phyloP scores from a whole-genome alignment of 2,113 vertebrate genomes.

The Capra hircus region DNA sequence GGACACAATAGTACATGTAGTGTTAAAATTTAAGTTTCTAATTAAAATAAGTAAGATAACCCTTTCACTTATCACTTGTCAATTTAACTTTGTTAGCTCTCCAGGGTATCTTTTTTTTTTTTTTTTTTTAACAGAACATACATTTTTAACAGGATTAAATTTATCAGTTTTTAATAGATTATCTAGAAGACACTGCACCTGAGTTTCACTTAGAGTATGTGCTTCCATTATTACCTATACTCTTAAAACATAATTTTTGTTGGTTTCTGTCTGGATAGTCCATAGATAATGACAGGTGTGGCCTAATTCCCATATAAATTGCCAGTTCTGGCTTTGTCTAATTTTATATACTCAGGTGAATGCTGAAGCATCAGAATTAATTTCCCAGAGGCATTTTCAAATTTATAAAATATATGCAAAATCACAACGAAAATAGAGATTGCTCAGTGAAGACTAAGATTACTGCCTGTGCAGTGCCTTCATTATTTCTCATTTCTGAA shows the following conservation, averaged over 20 bases:
- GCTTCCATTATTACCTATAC: background rate
- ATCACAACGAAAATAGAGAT: background rate
- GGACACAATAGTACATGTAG: background rate
- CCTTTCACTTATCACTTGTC: background rate
- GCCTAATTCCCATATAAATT: background rate
- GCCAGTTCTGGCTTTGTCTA: background rate
- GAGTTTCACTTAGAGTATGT: background rate
- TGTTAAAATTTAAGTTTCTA: background rate
- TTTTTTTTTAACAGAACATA: background rate
- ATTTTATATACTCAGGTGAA: constrained; percentile 21
- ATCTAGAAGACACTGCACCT: background rate
- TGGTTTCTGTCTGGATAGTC: background rate
- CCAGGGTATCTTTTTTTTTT: background rate
- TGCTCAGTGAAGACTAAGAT: background rate
- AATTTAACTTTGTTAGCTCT: background rate
- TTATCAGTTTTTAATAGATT: background rate
- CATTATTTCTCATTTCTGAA: background rate
- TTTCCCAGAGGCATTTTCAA: background rate
- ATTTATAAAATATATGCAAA: background rate
- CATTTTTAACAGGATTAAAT: background rate
- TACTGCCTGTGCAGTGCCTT: background rate
- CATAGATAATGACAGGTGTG: background rate
- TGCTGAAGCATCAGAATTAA: background rate
- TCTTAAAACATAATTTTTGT: background rate
- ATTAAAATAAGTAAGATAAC: background rate